Evolutionary conservation across 2,113 vertebrate species (phyloP), one percentile per base, ranked within the genome.

Genomic region (Ammodytes marinus): DNA sequence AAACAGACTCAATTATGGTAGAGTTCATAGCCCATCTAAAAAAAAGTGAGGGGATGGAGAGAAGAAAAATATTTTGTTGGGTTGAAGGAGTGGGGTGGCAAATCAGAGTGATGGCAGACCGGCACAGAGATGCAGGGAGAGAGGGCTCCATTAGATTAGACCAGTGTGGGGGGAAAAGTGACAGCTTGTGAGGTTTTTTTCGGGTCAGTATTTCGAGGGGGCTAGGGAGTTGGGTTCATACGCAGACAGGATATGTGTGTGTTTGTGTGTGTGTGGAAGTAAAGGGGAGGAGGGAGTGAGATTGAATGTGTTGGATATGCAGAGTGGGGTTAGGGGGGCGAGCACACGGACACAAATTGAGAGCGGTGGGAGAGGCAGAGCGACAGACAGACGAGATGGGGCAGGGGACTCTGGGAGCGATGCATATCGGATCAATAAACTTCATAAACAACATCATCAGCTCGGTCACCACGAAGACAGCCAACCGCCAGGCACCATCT

Each of bases 391-490:
- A 27, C 2, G 72, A 85, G 86, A 88, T 76, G 74, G 85, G 74
- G 59, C 77, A 9, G 67, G 86, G 86, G 90, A 89, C 66, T 84
- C 66, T 72, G 88, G 85, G 89, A 91, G 78, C 13, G 78, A 79
- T 83, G 89, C 90, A 90, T 85, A 91, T 90, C 84, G 70, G 89
- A 94, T 93, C 90, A 90, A 93, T 94, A 92, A 91, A 89, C 90
- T 92, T 90, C 88, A 92, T 90, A 91, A 93, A 93, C 88, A 68
- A 89, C 87, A 93, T 92, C 92, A 94, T 94, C 90, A 91, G 84
- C 90, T 67, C 73, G 80, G 91, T 91, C 85, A 82, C 86, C 75
- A 83, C 73, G 75, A 88, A 89, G 86, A 94, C 89, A 93, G 88
- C 90, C 87, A 84, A 92, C 85, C 86, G 81, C 84, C 86, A 83